These are phyloP conservation scores for Xenotilapia leptura DNA, from an alignment of 2,113 vertebrate genomes.

Conservation along the genomic window DNA sequence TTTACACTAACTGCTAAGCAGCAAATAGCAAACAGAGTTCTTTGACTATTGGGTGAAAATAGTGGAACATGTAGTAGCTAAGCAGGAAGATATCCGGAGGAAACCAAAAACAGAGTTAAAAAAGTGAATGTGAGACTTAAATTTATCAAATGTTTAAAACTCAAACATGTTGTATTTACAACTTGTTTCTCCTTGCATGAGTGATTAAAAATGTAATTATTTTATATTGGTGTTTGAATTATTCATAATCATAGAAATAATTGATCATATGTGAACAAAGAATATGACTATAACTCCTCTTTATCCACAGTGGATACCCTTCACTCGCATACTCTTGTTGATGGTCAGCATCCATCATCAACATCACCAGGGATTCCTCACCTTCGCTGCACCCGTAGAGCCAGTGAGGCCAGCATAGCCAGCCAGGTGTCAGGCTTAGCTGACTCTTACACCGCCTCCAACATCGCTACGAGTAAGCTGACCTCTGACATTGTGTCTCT, in stretches of 20 bases:
- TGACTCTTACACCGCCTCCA: constrained; percentile 88
- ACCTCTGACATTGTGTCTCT: background rate
- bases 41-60: background rate
- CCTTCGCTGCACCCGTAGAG: constrained; percentile 77
- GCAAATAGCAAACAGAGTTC: background rate
- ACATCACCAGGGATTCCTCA: constrained; percentile 73
- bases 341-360: constrained; percentile 67
- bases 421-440: constrained; percentile 93
- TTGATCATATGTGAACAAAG: background rate
- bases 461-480: constrained; percentile 92
- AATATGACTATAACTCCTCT: background rate
- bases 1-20: background rate
- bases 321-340: constrained; percentile 64
- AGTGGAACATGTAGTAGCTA: background rate
- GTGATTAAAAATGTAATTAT: background rate
- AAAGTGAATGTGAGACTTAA: background rate
- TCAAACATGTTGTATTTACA: background rate
- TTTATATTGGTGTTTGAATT: background rate
- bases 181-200: background rate
- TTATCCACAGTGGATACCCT: constrained; percentile 60
- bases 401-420: constrained; percentile 92
- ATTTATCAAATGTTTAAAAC: background rate
- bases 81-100: background rate
- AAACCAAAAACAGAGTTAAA: background rate
- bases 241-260: background rate